phyloP scores from a whole-genome alignment of 2,113 vertebrate species.

The Saguinus midas region DNA sequence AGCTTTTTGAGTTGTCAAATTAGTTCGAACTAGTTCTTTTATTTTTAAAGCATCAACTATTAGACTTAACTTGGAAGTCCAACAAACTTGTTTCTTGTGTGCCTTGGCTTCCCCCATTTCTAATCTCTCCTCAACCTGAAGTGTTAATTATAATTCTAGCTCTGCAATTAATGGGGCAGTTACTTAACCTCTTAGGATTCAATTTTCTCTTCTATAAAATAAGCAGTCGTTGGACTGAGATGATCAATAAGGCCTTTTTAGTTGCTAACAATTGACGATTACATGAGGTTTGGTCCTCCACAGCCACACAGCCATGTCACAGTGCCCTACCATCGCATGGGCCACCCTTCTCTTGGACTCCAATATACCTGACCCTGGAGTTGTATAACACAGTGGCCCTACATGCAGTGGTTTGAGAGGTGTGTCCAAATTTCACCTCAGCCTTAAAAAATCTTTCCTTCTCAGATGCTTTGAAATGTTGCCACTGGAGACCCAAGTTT shows the following conservation, averaged over 20 bases:
- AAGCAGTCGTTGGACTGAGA: background rate
- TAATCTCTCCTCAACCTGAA: background rate
- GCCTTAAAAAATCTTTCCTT: constrained; percentile 29
- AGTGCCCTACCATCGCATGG: background rate
- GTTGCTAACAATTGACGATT: background rate
- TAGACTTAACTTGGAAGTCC: background rate
- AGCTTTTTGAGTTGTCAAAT: background rate
- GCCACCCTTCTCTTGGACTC: background rate
- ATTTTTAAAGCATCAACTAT: background rate
- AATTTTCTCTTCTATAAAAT: background rate
- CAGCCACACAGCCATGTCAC: background rate
- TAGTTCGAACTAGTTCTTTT: background rate
- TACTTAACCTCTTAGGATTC: background rate
- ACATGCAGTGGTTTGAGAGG: background rate
- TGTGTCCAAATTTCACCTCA: constrained; percentile 37
- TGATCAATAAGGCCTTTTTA: background rate
- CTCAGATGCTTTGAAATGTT: constrained; percentile 69
- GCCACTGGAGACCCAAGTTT: constrained; percentile 43
- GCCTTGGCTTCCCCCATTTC: background rate
- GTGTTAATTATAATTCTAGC: background rate
- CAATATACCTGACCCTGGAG: background rate
- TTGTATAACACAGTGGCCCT: background rate
- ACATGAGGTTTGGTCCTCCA: background rate
- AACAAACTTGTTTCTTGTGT: background rate
- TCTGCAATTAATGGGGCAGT: background rate